These are phyloP conservation scores for Dendrolimus houi DNA, from an alignment of 2,888 invertebrate species.

Conservation along the genomic window DNA sequence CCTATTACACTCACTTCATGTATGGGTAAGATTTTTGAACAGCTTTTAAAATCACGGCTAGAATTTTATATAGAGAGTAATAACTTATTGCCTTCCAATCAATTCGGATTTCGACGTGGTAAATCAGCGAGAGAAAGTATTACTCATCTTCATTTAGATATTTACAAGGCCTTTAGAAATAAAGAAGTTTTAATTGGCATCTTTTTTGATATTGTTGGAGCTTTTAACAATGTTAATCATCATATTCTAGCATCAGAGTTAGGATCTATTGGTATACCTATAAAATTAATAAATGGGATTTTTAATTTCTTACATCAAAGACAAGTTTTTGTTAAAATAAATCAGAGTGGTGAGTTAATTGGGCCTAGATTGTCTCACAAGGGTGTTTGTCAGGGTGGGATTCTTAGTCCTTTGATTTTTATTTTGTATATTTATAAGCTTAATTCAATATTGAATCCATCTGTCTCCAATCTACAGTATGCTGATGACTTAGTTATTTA, in stretches of 20 bases:
- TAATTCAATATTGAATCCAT: too few relatives aligned
- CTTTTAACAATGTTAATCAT: slow-evolving; percentile 2
- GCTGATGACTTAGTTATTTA: slow-evolving; percentile 2
- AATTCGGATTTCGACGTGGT: too few relatives aligned
- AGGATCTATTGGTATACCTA: not conserved
- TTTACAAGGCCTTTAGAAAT: not conserved
- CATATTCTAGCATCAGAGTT: not conserved
- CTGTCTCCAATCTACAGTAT: not conserved
- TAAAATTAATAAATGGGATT: slow-evolving; percentile 1
- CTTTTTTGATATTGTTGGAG: slow-evolving; percentile 1
- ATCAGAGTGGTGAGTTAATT: not conserved
- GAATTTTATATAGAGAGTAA: too few relatives aligned
- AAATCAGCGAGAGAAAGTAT: not conserved
- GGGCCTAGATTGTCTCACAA: not conserved
- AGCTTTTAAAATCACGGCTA: too few relatives aligned
- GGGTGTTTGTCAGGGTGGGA: not conserved
- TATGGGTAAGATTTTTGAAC: too few relatives aligned
- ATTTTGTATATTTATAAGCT: not conserved
- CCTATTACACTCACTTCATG: too few relatives aligned
- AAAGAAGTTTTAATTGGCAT: not conserved
- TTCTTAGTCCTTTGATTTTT: not conserved
- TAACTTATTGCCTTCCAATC: too few relatives aligned
- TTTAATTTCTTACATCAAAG: slow-evolving; percentile 1
- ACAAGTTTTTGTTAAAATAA: slow-evolving; percentile 1
- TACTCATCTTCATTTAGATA: slow-evolving; percentile 1